phyloP scores from a whole-genome alignment of 1,140 invertebrate genomes.

The Papilio polyxenes region DNA sequence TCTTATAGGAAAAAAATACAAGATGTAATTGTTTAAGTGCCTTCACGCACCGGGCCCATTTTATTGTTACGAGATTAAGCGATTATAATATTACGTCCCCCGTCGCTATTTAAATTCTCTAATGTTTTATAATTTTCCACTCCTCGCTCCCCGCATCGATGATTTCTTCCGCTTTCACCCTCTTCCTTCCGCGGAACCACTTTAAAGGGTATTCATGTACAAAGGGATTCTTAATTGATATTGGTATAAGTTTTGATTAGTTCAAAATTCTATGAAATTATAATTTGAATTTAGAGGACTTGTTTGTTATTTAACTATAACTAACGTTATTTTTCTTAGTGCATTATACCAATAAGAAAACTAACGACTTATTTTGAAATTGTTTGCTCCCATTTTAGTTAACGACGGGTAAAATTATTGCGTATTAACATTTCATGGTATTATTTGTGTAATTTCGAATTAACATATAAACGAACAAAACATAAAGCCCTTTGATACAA shows the following conservation, averaged over 20 bases:
- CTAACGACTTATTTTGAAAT: neutral
- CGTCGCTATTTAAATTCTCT: conserved; percentile 53
- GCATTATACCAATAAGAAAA: neutral
- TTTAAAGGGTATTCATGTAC: conserved; percentile 73
- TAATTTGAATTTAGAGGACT: neutral
- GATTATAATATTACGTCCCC: conserved; percentile 46
- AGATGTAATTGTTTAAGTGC: conserved; percentile 3
- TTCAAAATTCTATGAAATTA: conserved; percentile 55
- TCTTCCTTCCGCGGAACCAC: conserved; percentile 69
- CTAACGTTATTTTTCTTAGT: neutral
- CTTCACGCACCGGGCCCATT: conserved; percentile 20
- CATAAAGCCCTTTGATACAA: neutral
- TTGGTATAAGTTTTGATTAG: conserved; percentile 64
- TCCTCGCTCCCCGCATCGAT: conserved; percentile 71
- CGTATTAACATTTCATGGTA: neutral
- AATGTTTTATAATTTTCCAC: conserved; percentile 73
- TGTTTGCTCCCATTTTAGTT: neutral
- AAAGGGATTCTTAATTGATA: conserved; percentile 73
- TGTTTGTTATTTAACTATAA: neutral
- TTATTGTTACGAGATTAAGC: conserved; percentile 35
- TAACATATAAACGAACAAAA: neutral
- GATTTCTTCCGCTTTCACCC: conserved; percentile 73
- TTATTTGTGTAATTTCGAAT: neutral
- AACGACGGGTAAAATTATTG: neutral
- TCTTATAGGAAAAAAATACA: neutral